Evolutionary conservation across 2,888 invertebrate genomes (phyloP).

Genomic region (Hybos culiciformis): DNA sequence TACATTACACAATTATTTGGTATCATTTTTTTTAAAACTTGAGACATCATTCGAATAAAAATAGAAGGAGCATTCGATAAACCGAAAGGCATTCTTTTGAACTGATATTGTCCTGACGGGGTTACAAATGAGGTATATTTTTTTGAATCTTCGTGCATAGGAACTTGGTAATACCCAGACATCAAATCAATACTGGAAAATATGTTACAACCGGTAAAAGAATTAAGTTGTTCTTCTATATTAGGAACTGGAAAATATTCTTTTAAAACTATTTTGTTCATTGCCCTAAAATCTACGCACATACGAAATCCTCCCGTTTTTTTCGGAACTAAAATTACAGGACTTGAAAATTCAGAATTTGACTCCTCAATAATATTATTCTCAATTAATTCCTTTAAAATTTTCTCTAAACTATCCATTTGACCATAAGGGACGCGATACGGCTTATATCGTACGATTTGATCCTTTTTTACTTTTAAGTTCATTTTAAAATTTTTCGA

Average conservation of each 20-base stretch:
- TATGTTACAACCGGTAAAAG: background rate
- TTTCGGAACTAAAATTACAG: background rate
- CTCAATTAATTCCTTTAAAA: background rate
- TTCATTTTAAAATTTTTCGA: background rate
- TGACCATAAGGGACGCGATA: background rate
- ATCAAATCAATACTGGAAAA: background rate
- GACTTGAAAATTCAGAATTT: background rate
- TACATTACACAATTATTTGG: background rate
- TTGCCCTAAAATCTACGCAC: background rate
- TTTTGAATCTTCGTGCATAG: background rate
- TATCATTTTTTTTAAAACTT: background rate
- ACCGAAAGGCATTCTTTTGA: slow-evolving; percentile 3
- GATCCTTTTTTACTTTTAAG: background rate
- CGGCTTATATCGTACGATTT: background rate
- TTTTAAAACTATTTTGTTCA: background rate
- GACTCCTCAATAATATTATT: background rate
- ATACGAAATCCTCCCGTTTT: background rate
- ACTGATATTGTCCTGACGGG: background rate
- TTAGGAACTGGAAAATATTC: background rate
- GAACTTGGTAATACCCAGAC: background rate
- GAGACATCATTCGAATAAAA: slow-evolving; percentile 2
- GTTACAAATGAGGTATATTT: background rate
- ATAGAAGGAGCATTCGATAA: background rate
- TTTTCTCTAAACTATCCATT: background rate
- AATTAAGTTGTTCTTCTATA: background rate